phyloP scores from a whole-genome alignment of 2,888 invertebrate genomes.

The Drosophila vallismaia region DNA sequence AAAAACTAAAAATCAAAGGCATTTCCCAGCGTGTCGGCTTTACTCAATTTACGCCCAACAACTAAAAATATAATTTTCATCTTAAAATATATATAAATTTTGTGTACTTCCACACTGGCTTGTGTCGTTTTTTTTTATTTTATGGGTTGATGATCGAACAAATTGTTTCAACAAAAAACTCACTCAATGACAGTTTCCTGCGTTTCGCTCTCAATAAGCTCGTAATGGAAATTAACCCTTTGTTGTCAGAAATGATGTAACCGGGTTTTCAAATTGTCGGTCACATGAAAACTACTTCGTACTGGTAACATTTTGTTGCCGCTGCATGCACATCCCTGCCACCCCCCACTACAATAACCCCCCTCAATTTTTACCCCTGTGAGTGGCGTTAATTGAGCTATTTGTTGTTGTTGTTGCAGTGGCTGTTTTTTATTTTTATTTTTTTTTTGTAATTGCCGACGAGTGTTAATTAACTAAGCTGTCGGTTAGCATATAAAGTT shows the following conservation, averaged over 20 bases:
- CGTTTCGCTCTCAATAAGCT: slow-evolving; percentile 54
- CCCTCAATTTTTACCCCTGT: too few relatives aligned
- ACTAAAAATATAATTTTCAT: slow-evolving; percentile 27
- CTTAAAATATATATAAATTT: slow-evolving; percentile 30
- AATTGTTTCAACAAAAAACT: slow-evolving; percentile 18
- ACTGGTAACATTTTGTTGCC: slow-evolving; percentile 60
- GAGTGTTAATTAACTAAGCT: slow-evolving; percentile 61
- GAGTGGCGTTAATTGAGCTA: slow-evolving; percentile 78
- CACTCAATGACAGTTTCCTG: slow-evolving; percentile 27
- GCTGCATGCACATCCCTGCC: slow-evolving; percentile 51
- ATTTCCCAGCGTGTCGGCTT: slow-evolving; percentile 32
- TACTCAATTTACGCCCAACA: slow-evolving; percentile 31
- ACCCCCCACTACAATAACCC: background rate
- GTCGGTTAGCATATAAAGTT: slow-evolving; percentile 32
- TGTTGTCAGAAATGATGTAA: slow-evolving; percentile 68
- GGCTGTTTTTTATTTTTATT: slow-evolving; percentile 22
- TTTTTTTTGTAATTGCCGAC: slow-evolving; percentile 40
- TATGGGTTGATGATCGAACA: background rate
- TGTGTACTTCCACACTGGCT: background rate
- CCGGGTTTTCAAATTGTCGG: slow-evolving; percentile 67
- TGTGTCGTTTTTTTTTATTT: background rate
- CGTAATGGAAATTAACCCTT: slow-evolving; percentile 64
- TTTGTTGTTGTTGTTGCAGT: slow-evolving; percentile 52
- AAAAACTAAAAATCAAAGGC: slow-evolving; percentile 47
- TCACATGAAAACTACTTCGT: slow-evolving; percentile 69